phyloP scores from a whole-genome alignment of 2,797 vertebrate genomes.

The Anableps anableps region DNA sequence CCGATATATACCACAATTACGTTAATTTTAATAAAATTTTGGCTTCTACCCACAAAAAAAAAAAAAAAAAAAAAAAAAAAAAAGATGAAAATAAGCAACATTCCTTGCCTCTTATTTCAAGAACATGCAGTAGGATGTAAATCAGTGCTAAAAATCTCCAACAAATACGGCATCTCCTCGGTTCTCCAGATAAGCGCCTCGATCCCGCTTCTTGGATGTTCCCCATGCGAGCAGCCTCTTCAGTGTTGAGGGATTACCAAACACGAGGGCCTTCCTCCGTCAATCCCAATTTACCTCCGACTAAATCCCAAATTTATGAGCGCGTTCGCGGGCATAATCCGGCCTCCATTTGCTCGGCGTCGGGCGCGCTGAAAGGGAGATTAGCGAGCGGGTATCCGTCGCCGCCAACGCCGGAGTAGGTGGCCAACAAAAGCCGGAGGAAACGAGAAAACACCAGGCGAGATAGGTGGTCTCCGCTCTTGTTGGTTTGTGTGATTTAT shows the following conservation, averaged over 20 bases:
- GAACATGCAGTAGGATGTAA: neutral
- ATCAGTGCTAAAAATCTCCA: neutral
- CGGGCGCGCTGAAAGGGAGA: slow-evolving; percentile 66
- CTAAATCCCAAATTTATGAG: slow-evolving; percentile 67
- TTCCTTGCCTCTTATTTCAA: neutral
- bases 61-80: neutral
- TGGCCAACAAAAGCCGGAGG: slow-evolving; percentile 56
- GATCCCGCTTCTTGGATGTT: slow-evolving; percentile 35
- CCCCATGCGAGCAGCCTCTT: slow-evolving; percentile 28
- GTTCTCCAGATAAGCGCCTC: slow-evolving; percentile 22
- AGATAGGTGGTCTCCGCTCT: slow-evolving; percentile 74
- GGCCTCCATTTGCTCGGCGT: slow-evolving; percentile 67
- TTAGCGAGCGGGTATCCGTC: slow-evolving; percentile 79
- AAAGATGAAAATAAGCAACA: neutral
- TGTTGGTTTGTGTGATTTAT: slow-evolving; percentile 76
- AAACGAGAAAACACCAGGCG: slow-evolving; percentile 56
- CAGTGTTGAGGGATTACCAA: slow-evolving; percentile 58
- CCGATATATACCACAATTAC: neutral
- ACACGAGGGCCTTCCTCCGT: slow-evolving; percentile 47
- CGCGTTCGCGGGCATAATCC: slow-evolving; percentile 83
- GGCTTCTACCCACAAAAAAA: neutral
- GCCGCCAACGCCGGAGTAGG: slow-evolving; percentile 64
- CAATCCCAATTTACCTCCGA: slow-evolving; percentile 74
- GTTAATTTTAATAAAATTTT: neutral
- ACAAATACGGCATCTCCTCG: neutral